Conservation (phyloP, 1,140 invertebrate genomes). For the Leptonema lineaticorne region DNA sequence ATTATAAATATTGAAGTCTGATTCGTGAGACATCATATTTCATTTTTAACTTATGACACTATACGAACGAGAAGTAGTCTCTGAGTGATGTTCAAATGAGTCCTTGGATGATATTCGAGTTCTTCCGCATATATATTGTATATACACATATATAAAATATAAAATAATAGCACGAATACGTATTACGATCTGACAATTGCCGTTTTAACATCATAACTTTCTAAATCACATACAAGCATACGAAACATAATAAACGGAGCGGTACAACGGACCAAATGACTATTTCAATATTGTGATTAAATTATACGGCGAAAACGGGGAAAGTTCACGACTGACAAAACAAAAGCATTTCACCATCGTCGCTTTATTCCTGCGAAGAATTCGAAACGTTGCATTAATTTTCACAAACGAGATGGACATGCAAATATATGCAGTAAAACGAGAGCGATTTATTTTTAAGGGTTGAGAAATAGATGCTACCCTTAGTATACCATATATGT, state of each 20-base stretch:
- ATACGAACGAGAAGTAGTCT: too few relatives aligned
- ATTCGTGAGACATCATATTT: too few relatives aligned
- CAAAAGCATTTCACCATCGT: constrained; percentile 6
- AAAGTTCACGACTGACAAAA: constrained; percentile 11
- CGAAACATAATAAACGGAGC: neutral
- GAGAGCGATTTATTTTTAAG: too few relatives aligned
- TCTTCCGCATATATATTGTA: neutral
- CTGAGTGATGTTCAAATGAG: neutral
- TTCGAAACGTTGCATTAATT: too few relatives aligned
- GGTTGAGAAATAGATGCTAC: too few relatives aligned
- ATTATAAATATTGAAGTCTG: too few relatives aligned
- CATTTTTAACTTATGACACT: too few relatives aligned
- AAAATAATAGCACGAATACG: too few relatives aligned
- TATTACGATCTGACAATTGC: neutral
- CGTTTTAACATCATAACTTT: neutral
- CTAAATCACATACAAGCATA: neutral
- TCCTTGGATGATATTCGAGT: neutral
- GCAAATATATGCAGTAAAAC: too few relatives aligned
- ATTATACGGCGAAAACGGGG: constrained; percentile 1
- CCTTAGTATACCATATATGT: too few relatives aligned
- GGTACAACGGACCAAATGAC: neutral
- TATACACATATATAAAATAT: too few relatives aligned
- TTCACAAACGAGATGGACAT: too few relatives aligned
- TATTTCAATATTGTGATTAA: constrained; percentile 17
- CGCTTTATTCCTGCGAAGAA: neutral